Conservation (phyloP, 2,113 vertebrate species). For the Gymnocephalus cernua region DNA sequence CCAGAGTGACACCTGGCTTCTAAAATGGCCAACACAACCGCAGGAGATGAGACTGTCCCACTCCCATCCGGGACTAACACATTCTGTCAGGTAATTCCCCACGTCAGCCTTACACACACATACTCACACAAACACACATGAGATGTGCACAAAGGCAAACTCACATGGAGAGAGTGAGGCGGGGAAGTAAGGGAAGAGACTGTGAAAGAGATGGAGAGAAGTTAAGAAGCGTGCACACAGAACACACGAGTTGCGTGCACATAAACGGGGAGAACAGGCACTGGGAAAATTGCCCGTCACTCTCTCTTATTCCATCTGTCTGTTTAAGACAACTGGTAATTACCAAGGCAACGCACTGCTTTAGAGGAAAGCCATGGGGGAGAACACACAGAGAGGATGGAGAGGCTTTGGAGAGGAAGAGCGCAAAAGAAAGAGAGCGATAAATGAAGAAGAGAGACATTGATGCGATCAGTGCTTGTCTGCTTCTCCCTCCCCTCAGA, state of each 20-base stretch:
- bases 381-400: conserved; percentile 65
- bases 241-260: conserved; percentile 45
- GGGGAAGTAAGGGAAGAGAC: not conserved
- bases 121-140: conserved; percentile 30
- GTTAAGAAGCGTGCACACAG: conserved; percentile 38
- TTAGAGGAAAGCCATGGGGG: conserved; percentile 72
- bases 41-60: conserved; percentile 72
- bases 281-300: conserved; percentile 81
- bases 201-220: conserved; percentile 18
- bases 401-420: conserved; percentile 57
- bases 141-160: conserved; percentile 35
- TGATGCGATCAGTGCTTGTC: conserved; percentile 59
- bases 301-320: conserved; percentile 85
- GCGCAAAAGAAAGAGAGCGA: conserved; percentile 43
- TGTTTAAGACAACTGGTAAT: conserved; percentile 86
- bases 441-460: conserved; percentile 62
- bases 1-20: conserved; percentile 72
- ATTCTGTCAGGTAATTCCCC: conserved; percentile 80
- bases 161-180: conserved; percentile 26
- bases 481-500: conserved; percentile 42
- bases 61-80: conserved; percentile 64
- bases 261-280: conserved; percentile 59
- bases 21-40: conserved; percentile 57
- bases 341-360: conserved; percentile 79
- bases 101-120: conserved; percentile 24